A percentile compares a stretch with the other conserved stretches of the same genome.
Evolutionary conservation across 2,797 vertebrate genomes (phyloP).

Genomic region (Anguilla anguilla): DNA sequence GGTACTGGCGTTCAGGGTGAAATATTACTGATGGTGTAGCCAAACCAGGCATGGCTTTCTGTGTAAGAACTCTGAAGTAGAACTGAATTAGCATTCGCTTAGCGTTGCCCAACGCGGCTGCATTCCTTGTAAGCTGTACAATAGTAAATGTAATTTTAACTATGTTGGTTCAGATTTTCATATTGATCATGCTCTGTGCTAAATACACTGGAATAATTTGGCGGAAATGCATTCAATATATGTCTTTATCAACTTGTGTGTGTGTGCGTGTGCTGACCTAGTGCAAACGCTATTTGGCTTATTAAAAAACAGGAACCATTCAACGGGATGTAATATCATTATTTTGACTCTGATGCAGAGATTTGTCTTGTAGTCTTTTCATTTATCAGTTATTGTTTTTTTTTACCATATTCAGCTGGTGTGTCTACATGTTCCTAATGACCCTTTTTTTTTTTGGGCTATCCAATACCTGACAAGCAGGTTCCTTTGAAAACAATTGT

Average conservation of each 20-base stretch:
- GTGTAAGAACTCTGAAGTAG: background rate
- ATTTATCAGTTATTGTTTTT: background rate
- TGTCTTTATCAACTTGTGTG: background rate
- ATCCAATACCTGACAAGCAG: background rate
- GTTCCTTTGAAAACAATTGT: background rate
- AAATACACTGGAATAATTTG: too few species aligned
- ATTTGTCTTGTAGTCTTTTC: background rate
- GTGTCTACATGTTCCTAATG: background rate
- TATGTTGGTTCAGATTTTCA: too few species aligned
- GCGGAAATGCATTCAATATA: background rate
- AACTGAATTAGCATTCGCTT: background rate
- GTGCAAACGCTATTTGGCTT: background rate
- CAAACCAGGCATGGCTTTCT: background rate
- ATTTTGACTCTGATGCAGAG: background rate
- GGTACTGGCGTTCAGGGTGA: constrained; percentile 67
- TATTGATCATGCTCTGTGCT: too few species aligned
- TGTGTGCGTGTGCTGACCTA: background rate
- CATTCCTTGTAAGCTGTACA: too few species aligned
- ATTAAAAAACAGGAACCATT: background rate
- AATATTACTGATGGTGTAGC: background rate
- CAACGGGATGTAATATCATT: background rate
- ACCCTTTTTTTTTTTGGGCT: background rate
- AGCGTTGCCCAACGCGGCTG: background rate
- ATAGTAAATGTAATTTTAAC: too few species aligned
- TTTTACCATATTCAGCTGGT: background rate